A percentile compares a stretch with the other conserved stretches of the same genome.
These are phyloP conservation scores for Eubucco bourcierii DNA, from an alignment of 2,113 vertebrate species.

Conservation along the genomic window DNA sequence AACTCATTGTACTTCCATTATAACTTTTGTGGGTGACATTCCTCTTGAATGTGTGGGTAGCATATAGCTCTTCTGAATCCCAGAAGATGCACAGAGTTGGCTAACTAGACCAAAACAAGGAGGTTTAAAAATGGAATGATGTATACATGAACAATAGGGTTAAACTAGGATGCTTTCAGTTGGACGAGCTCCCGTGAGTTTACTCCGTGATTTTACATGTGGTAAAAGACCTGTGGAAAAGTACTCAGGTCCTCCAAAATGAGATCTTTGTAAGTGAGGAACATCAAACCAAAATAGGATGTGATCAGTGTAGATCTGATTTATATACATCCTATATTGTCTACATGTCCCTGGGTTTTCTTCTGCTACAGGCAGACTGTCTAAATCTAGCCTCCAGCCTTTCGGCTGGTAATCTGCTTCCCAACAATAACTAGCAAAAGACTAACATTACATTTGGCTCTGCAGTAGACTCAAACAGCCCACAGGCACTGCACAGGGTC, in stretches of 20 bases:
- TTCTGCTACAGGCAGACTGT: not conserved
- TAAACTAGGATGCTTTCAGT: not conserved
- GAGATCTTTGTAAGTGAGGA: not conserved
- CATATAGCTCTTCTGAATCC: not conserved
- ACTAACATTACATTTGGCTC: not conserved
- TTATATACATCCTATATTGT: not conserved
- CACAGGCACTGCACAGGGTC: not conserved
- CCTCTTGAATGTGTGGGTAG: not conserved
- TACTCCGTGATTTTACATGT: not conserved
- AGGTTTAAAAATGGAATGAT: not conserved
- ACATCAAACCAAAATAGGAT: not conserved
- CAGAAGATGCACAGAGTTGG: not conserved
- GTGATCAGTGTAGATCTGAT: not conserved
- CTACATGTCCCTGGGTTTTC: not conserved
- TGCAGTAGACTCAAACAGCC: conserved; percentile 10
- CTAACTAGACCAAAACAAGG: not conserved
- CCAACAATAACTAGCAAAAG: conserved; percentile 55
- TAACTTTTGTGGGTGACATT: not conserved
- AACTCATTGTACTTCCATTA: not conserved
- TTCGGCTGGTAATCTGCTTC: conserved; percentile 11
- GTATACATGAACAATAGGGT: not conserved
- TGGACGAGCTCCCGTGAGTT: not conserved
- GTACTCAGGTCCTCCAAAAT: not conserved
- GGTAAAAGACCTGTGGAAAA: not conserved
- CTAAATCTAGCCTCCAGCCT: conserved; percentile 36